Evolutionary conservation across 1,140 invertebrate genomes (phyloP).

Genomic region (Apocrypta bakeri): DNA sequence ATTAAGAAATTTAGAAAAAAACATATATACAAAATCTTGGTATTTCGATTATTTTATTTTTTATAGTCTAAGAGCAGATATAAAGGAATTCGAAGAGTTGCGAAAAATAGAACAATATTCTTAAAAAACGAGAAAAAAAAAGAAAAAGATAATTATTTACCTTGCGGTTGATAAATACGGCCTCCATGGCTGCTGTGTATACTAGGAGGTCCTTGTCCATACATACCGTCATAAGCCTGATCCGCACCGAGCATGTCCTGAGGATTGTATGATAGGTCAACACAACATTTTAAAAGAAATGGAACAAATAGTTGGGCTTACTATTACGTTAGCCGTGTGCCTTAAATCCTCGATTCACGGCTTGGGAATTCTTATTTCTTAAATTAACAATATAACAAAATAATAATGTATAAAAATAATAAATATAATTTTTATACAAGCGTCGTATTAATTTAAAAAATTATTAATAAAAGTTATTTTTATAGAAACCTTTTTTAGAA

Average conservation of each 20-base stretch:
- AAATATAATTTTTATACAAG: not conserved
- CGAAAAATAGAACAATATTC: constrained; percentile 27
- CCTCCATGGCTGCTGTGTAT: constrained; percentile 85
- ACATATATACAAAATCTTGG: not conserved
- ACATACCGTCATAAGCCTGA: constrained; percentile 93
- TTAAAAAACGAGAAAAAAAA: constrained; percentile 27
- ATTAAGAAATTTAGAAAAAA: not conserved
- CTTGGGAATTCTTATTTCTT: not conserved
- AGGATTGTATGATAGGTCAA: constrained; percentile 76
- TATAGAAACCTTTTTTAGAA: not conserved
- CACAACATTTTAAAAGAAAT: constrained; percentile 64
- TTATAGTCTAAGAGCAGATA: constrained; percentile 35
- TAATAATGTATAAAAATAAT: not conserved
- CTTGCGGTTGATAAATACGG: constrained; percentile 86
- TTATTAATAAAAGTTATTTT: not conserved
- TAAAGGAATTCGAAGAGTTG: constrained; percentile 20
- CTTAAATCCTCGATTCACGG: constrained; percentile 1
- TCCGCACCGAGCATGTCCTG: constrained; percentile 95
- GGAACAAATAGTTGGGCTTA: not conserved
- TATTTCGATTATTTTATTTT: not conserved
- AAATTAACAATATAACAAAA: too few species aligned
- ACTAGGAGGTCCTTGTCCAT: constrained; percentile 88
- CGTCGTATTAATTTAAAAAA: not conserved
- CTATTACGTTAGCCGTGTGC: not conserved
- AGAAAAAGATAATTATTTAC: constrained; percentile 76